A percentile compares a stretch with the other conserved stretches of the same genome.
Evolutionary conservation across 2,797 vertebrate species (phyloP).

Genomic region (Columba guinea): DNA sequence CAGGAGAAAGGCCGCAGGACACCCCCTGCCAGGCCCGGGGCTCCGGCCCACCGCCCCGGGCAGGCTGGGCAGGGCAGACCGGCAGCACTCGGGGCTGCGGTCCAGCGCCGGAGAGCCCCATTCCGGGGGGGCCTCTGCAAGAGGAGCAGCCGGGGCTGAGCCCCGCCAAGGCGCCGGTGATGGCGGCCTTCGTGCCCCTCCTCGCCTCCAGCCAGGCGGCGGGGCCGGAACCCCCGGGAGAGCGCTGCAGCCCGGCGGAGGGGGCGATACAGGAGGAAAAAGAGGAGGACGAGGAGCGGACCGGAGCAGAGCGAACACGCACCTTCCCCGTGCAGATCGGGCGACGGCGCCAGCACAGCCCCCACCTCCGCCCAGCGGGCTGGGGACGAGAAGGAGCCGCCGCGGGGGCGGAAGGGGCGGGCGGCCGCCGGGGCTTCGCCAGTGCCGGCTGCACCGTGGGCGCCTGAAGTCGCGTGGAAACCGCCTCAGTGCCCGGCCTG

Average conservation of each 20-base stretch:
- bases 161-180: not conserved
- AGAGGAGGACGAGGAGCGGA: not conserved
- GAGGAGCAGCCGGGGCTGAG: not conserved
- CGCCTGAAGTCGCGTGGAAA: too few species aligned
- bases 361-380: too few species aligned
- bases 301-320: not conserved
- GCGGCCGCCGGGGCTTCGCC: not conserved
- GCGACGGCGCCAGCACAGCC: not conserved
- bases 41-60: not conserved
- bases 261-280: not conserved
- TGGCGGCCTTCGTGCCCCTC: not conserved
- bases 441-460: not conserved
- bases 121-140: not conserved
- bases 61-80: not conserved
- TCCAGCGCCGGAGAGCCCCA: not conserved
- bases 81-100: not conserved
- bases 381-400: not conserved
- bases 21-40: not conserved
- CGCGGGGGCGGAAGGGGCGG: not conserved
- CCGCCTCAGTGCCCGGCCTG: not conserved
- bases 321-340: not conserved
- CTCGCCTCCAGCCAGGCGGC: not conserved
- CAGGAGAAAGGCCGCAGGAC: accelerated
- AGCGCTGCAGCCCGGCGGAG: not conserved
- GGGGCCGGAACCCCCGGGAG: not conserved